Percentiles rank a stretch among this genome's conserved stretches.
These are phyloP conservation scores for Lethenteron reissneri DNA, from an alignment of 2,113 vertebrate species.

Conservation along the genomic window DNA sequence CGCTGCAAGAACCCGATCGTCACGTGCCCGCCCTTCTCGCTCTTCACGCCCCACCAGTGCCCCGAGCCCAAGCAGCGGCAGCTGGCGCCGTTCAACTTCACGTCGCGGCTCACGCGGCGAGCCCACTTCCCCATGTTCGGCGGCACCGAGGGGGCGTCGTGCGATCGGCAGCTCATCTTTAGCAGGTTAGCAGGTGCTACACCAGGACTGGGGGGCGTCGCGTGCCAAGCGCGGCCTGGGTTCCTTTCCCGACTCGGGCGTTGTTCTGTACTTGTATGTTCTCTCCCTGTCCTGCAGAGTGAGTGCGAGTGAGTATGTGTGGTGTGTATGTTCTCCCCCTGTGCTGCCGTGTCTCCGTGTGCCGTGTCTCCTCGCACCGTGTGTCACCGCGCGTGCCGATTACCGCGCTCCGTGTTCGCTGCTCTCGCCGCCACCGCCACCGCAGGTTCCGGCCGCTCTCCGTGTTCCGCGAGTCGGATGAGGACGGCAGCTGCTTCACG, in stretches of 20 bases:
- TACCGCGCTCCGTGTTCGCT: too few species aligned
- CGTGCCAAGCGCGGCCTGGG: too few species aligned
- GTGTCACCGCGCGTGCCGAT: too few species aligned
- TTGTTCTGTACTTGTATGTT: too few species aligned
- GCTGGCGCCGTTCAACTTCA: constrained; percentile 86
- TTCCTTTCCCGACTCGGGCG: too few species aligned
- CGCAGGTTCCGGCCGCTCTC: constrained; percentile 85
- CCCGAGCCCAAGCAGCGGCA: constrained; percentile 96
- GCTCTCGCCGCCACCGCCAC: too few species aligned
- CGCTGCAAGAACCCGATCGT: constrained; percentile 98
- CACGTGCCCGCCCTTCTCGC: constrained; percentile 94
- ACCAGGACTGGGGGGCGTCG: background rate
- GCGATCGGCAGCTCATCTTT: constrained; percentile 94
- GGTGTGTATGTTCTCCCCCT: too few species aligned
- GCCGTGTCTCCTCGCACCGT: too few species aligned
- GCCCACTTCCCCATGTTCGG: constrained; percentile 90
- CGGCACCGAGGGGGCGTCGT: constrained; percentile 87
- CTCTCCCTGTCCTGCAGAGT: too few species aligned
- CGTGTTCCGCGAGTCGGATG: constrained; percentile 86
- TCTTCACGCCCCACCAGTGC: constrained; percentile 94
- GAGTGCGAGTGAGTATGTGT: too few species aligned
- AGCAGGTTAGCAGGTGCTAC: constrained; percentile 87
- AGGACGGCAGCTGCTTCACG: constrained; percentile 90
- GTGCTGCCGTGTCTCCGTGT: too few species aligned
- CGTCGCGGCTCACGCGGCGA: constrained; percentile 64